These are phyloP conservation scores for Eonycteris spelaea DNA, from an alignment of 2,113 vertebrate genomes.

Conservation along the genomic window DNA sequence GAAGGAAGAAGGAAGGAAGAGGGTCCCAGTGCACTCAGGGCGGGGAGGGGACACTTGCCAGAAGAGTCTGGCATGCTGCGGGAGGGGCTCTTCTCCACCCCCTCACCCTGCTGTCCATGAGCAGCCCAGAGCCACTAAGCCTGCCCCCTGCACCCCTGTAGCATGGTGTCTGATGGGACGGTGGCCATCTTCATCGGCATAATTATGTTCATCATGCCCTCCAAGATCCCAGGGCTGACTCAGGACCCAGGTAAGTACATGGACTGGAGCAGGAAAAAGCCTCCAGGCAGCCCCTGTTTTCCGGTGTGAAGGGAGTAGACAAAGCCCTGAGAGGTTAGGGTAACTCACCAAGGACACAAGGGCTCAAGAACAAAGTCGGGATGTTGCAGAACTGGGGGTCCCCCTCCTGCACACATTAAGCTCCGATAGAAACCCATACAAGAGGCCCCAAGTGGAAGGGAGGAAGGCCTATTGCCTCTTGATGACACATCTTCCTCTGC, in stretches of 20 bases:
- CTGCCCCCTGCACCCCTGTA: constrained; percentile 68
- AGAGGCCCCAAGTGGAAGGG: neutral
- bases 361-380: neutral
- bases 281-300: neutral
- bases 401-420: neutral
- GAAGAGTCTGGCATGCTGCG: neutral
- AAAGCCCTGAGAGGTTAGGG: neutral
- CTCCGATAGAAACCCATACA: neutral
- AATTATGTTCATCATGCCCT: constrained; percentile 92
- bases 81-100: neutral
- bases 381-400: neutral
- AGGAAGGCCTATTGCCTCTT: neutral
- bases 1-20: neutral
- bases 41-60: neutral
- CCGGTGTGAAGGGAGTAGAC: neutral
- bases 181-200: constrained; percentile 86
- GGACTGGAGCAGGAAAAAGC: neutral
- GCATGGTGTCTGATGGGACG: constrained; percentile 90
- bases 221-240: constrained; percentile 69
- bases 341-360: neutral
- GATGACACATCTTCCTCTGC: constrained; percentile 27
- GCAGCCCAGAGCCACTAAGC: neutral
- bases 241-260: constrained; percentile 67
- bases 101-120: neutral
- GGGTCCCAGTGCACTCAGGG: neutral